Conservation (phyloP, 2,113 vertebrate species). For the Acanthisitta chloris region DNA sequence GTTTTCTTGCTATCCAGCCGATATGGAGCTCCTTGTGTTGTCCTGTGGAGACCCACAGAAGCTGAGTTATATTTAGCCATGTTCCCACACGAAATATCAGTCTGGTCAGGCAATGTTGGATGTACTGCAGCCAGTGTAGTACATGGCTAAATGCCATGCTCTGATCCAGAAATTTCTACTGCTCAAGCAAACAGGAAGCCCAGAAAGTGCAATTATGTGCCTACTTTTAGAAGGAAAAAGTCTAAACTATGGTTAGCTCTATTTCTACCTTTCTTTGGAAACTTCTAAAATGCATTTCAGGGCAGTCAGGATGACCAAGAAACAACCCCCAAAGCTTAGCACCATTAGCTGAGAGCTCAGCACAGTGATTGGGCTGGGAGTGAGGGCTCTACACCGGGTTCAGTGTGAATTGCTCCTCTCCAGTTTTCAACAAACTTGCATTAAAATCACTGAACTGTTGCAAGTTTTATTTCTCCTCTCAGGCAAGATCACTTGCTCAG, state of each 20-base stretch:
- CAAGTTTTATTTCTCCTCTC: background rate
- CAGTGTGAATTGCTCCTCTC: background rate
- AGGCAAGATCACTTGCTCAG: background rate
- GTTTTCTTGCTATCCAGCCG: background rate
- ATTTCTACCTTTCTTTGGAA: background rate
- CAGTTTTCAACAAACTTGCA: background rate
- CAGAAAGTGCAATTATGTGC: background rate
- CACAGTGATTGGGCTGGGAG: fast-evolving
- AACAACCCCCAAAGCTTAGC: background rate
- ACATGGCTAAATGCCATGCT: background rate
- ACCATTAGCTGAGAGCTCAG: background rate
- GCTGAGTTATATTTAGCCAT: background rate
- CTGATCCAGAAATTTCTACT: background rate
- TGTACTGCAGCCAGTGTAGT: background rate
- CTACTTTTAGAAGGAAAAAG: background rate
- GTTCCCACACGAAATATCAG: background rate
- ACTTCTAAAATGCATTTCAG: background rate
- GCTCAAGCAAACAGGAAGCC: slow-evolving; percentile 1
- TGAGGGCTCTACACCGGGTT: background rate
- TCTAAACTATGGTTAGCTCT: background rate
- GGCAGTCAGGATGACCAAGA: background rate
- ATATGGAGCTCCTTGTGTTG: background rate
- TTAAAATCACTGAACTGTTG: background rate
- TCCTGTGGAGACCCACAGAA: background rate
- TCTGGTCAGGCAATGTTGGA: background rate